Base-by-base conservation (phyloP, 2,113 vertebrate species). In the Xyliphius kryptos region DNA sequence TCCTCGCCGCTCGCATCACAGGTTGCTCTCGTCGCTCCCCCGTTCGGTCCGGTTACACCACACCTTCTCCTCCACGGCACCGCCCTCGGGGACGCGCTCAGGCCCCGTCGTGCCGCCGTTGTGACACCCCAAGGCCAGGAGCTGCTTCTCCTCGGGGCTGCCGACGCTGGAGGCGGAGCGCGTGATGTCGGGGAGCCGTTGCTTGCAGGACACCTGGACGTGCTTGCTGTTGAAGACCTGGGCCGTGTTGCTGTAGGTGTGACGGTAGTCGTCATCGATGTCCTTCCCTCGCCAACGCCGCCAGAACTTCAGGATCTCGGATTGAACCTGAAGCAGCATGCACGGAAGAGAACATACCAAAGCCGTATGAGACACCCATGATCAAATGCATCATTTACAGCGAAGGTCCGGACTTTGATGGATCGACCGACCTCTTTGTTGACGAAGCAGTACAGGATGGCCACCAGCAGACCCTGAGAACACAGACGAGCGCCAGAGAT, bases 371-470 rank as follows among this genome's bases (percentile, higher is more conserved):
- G 26, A 6, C 26, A 6, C 26, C 26, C 4, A 32, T 32, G 4
- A 6, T 1, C 26, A 32, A 32, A 32, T 32, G 26, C 26, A 32
- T 32, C 26, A 6, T 32, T 3, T 1, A 32, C 26, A 32, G 26
- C 26, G 7, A 32, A n/a, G n/a, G n/a, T 32, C 26, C 26, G 26
- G 26, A 32, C 26, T 1, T 6, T 32, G 26, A 32, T 20, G 2
- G 26, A 15, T 15, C 38, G 2, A 73, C 82, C 84, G 63, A 98
- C 96, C 90, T 99, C 96, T 80, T 95, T 97, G 84, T 97, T 99
- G 82, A 99, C 86, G 2, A 99, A 98, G 72, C 95, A 99, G 85
- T 98, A 99, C 69, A 99, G 89, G 51, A 99, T 90, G 63, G 96
- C 94, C 63, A 99, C 96, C 80, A 99, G 82, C 73, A 99, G 89